Evolutionary conservation across 2,797 vertebrate genomes (phyloP).

Genomic region (Gephyroberyx darwinii): DNA sequence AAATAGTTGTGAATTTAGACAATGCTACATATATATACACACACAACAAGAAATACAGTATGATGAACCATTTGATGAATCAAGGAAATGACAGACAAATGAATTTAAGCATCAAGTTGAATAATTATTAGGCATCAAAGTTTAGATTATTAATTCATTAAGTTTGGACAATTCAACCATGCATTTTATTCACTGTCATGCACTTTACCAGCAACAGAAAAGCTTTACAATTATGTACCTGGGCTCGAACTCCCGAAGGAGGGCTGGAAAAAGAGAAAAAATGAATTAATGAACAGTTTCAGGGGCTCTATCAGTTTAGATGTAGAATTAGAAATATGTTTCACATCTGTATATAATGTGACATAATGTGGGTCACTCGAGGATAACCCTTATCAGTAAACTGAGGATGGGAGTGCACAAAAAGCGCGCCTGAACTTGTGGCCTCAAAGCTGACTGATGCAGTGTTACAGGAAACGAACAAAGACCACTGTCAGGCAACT

Average conservation of each 20-base stretch:
- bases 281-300: constrained; percentile 2
- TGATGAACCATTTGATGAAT: constrained; percentile 1
- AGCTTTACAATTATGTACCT: constrained; percentile 81
- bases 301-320: not conserved
- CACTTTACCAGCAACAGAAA: constrained; percentile 7
- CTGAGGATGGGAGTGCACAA: constrained; percentile 11
- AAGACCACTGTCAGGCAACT: constrained; percentile 33
- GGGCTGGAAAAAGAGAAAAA: constrained; percentile 84
- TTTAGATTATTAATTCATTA: not conserved
- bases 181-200: not conserved
- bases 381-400: constrained; percentile 6
- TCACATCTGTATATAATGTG: not conserved
- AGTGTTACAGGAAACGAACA: constrained; percentile 53
- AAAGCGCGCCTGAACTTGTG: constrained; percentile 74
- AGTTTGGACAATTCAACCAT: too few species aligned
- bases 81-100: not conserved
- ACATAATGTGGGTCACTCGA: constrained; percentile 3
- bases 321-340: not conserved
- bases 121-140: not conserved
- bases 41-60: not conserved
- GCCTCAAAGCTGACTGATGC: constrained; percentile 20
- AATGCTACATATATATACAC: too few species aligned
- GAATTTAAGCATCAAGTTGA: not conserved
- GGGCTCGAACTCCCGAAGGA: constrained; percentile 97
- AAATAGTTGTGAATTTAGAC: too few species aligned